Evolutionary conservation across 2,113 vertebrate species (phyloP).

Genomic region (Zonotrichia leucophrys): DNA sequence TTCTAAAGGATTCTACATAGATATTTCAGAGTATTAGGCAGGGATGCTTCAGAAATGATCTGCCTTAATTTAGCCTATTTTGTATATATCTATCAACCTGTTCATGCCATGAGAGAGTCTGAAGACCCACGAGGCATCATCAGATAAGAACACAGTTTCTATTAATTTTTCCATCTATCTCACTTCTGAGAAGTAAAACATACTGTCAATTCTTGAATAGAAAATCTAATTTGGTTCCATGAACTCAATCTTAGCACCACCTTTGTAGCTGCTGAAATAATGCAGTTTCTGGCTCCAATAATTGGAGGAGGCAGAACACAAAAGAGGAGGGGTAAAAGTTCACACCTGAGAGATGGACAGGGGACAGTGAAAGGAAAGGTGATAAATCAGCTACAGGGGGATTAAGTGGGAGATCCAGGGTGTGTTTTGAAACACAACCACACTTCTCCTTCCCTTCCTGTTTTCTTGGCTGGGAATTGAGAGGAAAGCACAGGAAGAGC

Average conservation of each 20-base stretch:
- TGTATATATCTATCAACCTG: constrained; percentile 11
- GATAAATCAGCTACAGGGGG: neutral
- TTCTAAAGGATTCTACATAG: neutral
- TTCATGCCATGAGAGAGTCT: constrained; percentile 3
- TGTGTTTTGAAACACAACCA: neutral
- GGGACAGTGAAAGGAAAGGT: neutral
- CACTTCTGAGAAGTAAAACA: neutral
- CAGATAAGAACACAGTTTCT: constrained; percentile 51
- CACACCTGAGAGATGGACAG: neutral
- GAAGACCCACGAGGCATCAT: constrained; percentile 6
- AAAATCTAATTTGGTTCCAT: constrained; percentile 1
- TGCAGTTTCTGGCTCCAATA: neutral
- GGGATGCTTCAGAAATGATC: neutral
- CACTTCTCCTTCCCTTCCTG: neutral
- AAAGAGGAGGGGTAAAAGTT: neutral
- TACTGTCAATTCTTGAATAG: neutral
- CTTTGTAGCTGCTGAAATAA: constrained; percentile 15
- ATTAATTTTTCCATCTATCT: constrained; percentile 38
- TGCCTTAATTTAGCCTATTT: constrained; percentile 29
- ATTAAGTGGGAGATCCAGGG: neutral
- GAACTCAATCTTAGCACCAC: neutral
- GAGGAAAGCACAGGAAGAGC: neutral
- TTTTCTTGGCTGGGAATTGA: neutral
- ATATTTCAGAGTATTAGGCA: constrained; percentile 16
- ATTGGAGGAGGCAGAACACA: neutral